Evolutionary conservation across 1,140 invertebrate genomes (phyloP).

Genomic region (Temnothorax curvispinosus): DNA sequence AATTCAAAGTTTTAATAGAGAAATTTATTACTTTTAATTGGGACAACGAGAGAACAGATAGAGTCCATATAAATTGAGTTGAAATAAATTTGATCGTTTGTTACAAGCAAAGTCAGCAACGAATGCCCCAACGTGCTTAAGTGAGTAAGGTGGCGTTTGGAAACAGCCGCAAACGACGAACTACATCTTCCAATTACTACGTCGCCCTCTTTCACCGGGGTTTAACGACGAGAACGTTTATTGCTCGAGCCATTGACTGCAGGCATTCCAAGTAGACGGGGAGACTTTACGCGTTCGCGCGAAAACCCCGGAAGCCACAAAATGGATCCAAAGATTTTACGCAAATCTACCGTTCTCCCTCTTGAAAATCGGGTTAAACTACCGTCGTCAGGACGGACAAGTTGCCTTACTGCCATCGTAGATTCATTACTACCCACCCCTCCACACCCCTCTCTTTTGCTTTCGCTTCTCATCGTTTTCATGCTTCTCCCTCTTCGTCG

Average conservation of each 20-base stretch:
- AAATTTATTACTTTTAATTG: background rate
- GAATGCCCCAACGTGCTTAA: constrained; percentile 19
- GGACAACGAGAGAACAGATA: background rate
- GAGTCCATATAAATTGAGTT: background rate
- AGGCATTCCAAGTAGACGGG: constrained; percentile 42
- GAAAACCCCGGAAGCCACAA: constrained; percentile 72
- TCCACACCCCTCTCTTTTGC: constrained; percentile 17
- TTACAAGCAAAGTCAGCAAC: constrained; percentile 20
- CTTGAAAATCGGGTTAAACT: constrained; percentile 72
- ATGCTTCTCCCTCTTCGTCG: constrained; percentile 53
- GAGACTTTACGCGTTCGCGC: constrained; percentile 67
- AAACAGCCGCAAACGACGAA: constrained; percentile 49
- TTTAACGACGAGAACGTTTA: constrained; percentile 67
- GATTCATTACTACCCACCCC: constrained; percentile 79
- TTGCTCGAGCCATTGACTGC: constrained; percentile 64
- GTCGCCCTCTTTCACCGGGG: constrained; percentile 52
- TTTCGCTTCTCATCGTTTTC: constrained; percentile 66
- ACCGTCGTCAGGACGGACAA: constrained; percentile 64
- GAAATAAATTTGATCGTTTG: constrained; percentile 12
- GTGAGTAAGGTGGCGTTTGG: constrained; percentile 28
- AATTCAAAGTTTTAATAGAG: background rate
- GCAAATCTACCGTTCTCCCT: constrained; percentile 70
- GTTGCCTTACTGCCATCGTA: constrained; percentile 68
- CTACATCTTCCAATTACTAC: constrained; percentile 56
- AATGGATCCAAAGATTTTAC: constrained; percentile 76